Conservation (phyloP, 2,888 invertebrate species). For the Mythimna impura region DNA sequence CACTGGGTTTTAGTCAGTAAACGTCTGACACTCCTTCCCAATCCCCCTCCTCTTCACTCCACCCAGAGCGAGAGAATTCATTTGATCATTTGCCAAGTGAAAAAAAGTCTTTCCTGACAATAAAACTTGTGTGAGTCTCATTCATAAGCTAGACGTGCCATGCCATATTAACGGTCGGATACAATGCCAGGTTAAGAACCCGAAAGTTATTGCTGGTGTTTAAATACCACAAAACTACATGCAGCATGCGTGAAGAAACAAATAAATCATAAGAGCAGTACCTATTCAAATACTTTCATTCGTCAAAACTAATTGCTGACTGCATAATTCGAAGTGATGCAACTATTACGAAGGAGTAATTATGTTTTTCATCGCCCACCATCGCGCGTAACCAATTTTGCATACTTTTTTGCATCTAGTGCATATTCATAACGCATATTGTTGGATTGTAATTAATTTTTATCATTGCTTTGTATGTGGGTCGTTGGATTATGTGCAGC, state of each 20-base stretch:
- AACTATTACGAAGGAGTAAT: conserved; percentile 54
- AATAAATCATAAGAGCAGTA: conserved; percentile 23
- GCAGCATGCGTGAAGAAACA: conserved; percentile 3
- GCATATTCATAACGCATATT: conserved; percentile 57
- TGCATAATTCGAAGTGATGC: conserved; percentile 58
- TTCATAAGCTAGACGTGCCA: background rate
- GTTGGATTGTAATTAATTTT: conserved; percentile 44
- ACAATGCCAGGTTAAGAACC: background rate
- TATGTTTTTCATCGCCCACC: conserved; percentile 64
- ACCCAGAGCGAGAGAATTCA: no score
- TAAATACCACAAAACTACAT: background rate
- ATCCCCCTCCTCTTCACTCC: no score
- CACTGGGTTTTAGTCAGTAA: background rate
- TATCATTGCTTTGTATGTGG: conserved; percentile 48
- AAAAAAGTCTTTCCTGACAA: no score
- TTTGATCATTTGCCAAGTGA: background rate
- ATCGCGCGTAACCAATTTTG: conserved; percentile 57
- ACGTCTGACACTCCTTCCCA: background rate
- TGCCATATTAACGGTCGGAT: background rate
- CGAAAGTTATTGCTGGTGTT: no score
- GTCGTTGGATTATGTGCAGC: conserved; percentile 22
- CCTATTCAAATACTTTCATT: conserved; percentile 59
- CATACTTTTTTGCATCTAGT: conserved; percentile 62
- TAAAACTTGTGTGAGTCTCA: no score
- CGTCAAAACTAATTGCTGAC: conserved; percentile 54